Evolutionary conservation across 30 jellyfish, hydroid and myxozoan species (phyloP).

Genomic region (Aurelia aurita): DNA sequence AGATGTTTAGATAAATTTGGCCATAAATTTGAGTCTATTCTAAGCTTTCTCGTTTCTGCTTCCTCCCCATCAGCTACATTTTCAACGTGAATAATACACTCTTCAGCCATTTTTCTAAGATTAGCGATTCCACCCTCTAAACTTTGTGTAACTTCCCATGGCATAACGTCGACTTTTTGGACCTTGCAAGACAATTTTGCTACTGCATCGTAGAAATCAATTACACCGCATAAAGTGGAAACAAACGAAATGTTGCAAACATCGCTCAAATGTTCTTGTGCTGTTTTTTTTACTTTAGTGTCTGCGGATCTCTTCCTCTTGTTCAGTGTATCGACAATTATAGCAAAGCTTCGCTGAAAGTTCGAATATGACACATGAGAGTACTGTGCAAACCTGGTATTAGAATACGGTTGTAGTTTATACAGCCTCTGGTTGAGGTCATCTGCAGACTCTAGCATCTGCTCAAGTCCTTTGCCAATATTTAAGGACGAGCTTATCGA

Average conservation of each 20-base stretch:
- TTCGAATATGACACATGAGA: constrained; percentile 42
- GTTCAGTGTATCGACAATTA: constrained; percentile 35
- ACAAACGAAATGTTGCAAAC: constrained; percentile 22
- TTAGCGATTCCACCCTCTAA: constrained; percentile 26
- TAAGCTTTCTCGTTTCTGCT: constrained; percentile 27
- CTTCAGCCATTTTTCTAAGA: constrained; percentile 31
- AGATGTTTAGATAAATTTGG: constrained; percentile 41
- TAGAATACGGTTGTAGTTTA: constrained; percentile 36
- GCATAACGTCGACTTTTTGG: constrained; percentile 31
- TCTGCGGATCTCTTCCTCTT: constrained; percentile 28
- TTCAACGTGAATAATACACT: constrained; percentile 5
- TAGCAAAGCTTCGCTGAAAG: constrained; percentile 47
- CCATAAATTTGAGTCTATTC: constrained; percentile 22
- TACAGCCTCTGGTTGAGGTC: constrained; percentile 45
- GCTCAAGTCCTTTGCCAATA: constrained; percentile 50
- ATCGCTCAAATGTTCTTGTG: constrained; percentile 17
- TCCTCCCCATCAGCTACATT: constrained; percentile 31
- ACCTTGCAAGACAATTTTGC: constrained; percentile 55
- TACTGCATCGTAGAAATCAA: constrained; percentile 43
- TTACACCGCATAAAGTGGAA: constrained; percentile 27
- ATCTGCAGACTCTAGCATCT: constrained; percentile 46
- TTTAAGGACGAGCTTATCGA: constrained; percentile 35
- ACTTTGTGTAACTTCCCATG: constrained; percentile 35
- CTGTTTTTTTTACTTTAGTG: constrained; percentile 8
- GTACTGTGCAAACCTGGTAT: constrained; percentile 52